Base-by-base conservation (phyloP, 2,888 invertebrate species). In the Ectropis crepuscularia region DNA sequence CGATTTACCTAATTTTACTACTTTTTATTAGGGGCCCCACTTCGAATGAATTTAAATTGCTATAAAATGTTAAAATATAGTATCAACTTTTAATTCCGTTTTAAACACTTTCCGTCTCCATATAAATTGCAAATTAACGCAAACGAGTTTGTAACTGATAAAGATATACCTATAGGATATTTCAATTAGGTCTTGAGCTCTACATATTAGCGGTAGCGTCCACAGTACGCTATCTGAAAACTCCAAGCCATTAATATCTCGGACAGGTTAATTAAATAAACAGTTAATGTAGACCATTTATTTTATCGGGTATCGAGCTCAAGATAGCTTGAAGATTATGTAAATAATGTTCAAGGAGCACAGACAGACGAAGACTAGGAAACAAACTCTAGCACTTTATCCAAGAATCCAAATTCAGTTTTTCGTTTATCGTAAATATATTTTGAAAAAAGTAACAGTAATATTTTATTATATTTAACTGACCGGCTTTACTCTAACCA, bases 261-360 rank as follows among this genome's bases (percentile, higher is more conserved):
- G 57, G 72, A 68, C 70, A 72, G 64, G 67, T 67, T 60, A 67
- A 70, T 68, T 70, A 67, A 65, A 70, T 70, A 67, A 68, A 63
- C 67, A 70, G 65, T 67, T 68, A 65, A 70, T 68, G 68, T 70
- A 55, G 53, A 58, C 67, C 58, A 67, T 72, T 57, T 65, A 64
- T 67, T 64, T 67, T 58, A 67, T 67, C 70, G 62, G n/a, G n/a
- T 49, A 58, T 63, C 53, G 7, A 42, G 36, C 37, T 9, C 28
- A n/a, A 38, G 45, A 51, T 16, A 28, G 1, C 57, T 41, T 11
- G 7, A 5, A 39, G 38, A 45, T 42, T 42, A 12, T 12, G 5
- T 28, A 39, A 42, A 39, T 53, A 36, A 57, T 57, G 41, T 28
- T 39, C 41, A 41, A 41, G 10, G 41, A 41, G 41, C 41, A 28